A percentile compares a stretch with the other conserved stretches of the same genome.
phyloP scores from a whole-genome alignment of 2,797 vertebrate genomes.

The Chelonia mydas region DNA sequence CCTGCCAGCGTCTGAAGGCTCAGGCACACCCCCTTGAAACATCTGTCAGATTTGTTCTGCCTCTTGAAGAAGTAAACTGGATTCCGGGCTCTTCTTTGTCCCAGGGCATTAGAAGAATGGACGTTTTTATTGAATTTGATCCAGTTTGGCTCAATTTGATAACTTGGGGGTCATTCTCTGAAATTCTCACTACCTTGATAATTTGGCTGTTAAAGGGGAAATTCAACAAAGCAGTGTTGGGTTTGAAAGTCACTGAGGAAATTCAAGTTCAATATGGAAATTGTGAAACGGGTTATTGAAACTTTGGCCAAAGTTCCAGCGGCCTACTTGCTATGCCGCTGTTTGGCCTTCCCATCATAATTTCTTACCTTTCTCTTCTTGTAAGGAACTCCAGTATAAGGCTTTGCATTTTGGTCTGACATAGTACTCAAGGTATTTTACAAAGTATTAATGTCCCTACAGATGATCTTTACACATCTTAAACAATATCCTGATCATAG shows the following conservation, averaged over 20 bases:
- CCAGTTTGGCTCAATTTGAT: background rate
- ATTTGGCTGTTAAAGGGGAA: background rate
- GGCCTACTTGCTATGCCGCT: background rate
- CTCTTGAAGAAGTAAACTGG: accelerated
- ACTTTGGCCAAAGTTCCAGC: background rate
- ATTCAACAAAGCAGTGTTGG: background rate
- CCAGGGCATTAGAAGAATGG: background rate
- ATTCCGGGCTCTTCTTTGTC: background rate
- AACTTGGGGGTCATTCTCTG: background rate
- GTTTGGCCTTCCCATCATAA: background rate
- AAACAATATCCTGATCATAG: background rate
- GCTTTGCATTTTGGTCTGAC: background rate
- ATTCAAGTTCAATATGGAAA: background rate
- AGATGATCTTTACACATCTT: background rate
- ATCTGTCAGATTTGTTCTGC: accelerated
- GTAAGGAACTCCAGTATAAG: accelerated
- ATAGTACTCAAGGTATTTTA: background rate
- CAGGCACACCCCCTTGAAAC: accelerated
- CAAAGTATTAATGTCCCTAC: background rate
- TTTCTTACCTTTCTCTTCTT: background rate
- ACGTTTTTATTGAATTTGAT: background rate
- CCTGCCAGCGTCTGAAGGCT: background rate
- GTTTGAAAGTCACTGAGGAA: background rate
- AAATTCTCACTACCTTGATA: background rate
- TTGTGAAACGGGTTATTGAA: background rate